Evolutionary conservation across 2,113 vertebrate species (phyloP).

Genomic region (Oostethus manadensis): DNA sequence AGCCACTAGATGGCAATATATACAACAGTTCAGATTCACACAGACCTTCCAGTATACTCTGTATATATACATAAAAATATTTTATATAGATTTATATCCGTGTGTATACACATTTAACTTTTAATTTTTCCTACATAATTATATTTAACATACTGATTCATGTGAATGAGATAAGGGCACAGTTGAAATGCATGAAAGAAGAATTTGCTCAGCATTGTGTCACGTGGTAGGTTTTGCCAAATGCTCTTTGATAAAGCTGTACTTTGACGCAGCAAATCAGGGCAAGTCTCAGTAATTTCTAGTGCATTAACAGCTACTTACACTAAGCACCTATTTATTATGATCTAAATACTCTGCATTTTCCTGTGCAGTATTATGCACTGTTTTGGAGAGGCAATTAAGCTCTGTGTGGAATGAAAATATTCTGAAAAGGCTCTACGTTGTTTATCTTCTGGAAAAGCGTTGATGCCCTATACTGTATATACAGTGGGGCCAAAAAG

Average conservation of each 20-base stretch:
- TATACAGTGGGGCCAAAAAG: too few species aligned
- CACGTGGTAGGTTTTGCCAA: slow-evolving; percentile 2
- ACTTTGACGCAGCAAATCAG: neutral
- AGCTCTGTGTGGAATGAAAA: slow-evolving; percentile 24
- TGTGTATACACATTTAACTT: too few species aligned
- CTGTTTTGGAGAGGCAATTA: slow-evolving; percentile 22
- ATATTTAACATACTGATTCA: slow-evolving; percentile 3
- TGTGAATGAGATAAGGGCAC: slow-evolving; percentile 15
- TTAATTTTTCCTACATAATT: too few species aligned
- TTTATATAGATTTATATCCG: too few species aligned
- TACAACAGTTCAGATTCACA: neutral
- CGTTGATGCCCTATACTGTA: neutral
- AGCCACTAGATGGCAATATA: slow-evolving; percentile 45
- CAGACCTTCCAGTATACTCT: neutral
- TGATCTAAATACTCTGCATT: slow-evolving; percentile 7
- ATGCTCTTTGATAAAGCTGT: slow-evolving; percentile 19
- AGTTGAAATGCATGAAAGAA: slow-evolving; percentile 22
- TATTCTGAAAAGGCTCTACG: slow-evolving; percentile 23
- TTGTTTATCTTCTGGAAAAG: too few species aligned
- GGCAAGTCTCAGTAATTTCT: slow-evolving; percentile 6
- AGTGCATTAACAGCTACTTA: neutral
- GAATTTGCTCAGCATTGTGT: slow-evolving; percentile 25
- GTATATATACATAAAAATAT: too few species aligned
- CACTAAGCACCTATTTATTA: slow-evolving; percentile 6
- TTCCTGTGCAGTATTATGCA: neutral